Evolutionary conservation across 2,113 vertebrate species (phyloP).

Genomic region (Zootoca vivipara): DNA sequence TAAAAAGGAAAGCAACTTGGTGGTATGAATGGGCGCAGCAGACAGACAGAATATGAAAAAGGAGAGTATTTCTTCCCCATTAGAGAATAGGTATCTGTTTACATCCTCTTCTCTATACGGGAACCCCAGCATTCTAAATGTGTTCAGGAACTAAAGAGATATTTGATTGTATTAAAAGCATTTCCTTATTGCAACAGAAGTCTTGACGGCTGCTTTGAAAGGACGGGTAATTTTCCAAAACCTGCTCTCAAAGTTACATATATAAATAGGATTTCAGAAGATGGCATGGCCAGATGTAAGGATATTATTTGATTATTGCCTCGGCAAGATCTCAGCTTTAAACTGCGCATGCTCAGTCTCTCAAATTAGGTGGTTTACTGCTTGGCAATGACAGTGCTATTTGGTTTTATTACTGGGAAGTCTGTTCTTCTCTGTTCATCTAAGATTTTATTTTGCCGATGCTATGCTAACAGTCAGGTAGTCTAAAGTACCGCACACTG

Average conservation of each 20-base stretch:
- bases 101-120: slow-evolving; percentile 66
- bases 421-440: slow-evolving; percentile 65
- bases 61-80: slow-evolving; percentile 74
- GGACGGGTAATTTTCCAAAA: slow-evolving; percentile 83
- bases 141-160: slow-evolving; percentile 78
- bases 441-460: slow-evolving; percentile 39
- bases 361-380: slow-evolving; percentile 51
- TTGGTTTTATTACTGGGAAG: slow-evolving; percentile 77
- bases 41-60: slow-evolving; percentile 73
- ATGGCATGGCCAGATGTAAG: slow-evolving; percentile 81
- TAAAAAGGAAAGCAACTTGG: slow-evolving; percentile 60
- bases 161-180: slow-evolving; percentile 80
- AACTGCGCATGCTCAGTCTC: slow-evolving; percentile 76
- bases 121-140: slow-evolving; percentile 53
- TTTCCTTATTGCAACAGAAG: slow-evolving; percentile 79
- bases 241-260: slow-evolving; percentile 77
- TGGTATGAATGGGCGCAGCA: slow-evolving; percentile 47
- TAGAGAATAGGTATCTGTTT: slow-evolving; percentile 68
- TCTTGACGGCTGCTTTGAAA: slow-evolving; percentile 78
- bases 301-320: slow-evolving; percentile 79
- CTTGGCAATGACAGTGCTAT: slow-evolving; percentile 78
- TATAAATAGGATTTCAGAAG: slow-evolving; percentile 80
- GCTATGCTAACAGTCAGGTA: background rate
- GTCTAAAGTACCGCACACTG: background rate
- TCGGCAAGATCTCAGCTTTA: slow-evolving; percentile 77